Evolutionary conservation across 2,113 vertebrate species (phyloP).

Genomic region (Chaetura pelagica): DNA sequence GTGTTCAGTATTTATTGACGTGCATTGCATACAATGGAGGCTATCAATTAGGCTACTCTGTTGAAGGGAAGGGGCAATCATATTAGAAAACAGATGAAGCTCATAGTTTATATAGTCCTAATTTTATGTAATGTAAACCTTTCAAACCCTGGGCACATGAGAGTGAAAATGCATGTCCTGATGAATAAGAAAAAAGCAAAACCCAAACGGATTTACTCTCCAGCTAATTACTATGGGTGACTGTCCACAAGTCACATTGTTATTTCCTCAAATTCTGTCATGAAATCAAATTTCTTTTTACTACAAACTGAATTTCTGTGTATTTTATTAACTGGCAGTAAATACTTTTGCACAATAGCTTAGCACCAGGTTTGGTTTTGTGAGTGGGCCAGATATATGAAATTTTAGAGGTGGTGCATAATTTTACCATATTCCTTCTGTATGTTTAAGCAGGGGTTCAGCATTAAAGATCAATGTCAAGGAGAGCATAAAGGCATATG

Average conservation of each 20-base stretch:
- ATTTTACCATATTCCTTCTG: constrained; percentile 1
- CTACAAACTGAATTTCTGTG: constrained; percentile 29
- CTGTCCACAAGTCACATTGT: constrained; percentile 53
- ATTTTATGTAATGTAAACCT: constrained; percentile 85
- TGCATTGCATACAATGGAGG: constrained; percentile 78
- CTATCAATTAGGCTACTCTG: constrained; percentile 77
- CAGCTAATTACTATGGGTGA: constrained; percentile 74
- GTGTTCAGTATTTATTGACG: constrained; percentile 82
- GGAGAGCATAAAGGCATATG: constrained; percentile 42
- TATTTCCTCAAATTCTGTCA: constrained; percentile 64
- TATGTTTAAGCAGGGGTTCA: background rate
- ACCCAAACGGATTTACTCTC: constrained; percentile 77
- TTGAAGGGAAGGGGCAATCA: constrained; percentile 62
- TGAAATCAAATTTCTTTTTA: constrained; percentile 59
- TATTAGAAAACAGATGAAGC: constrained; percentile 76
- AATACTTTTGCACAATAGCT: constrained; percentile 40
- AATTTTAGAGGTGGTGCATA: constrained; percentile 26
- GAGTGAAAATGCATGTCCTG: constrained; percentile 72
- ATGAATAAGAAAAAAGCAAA: constrained; percentile 40
- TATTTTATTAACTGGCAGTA: constrained; percentile 53
- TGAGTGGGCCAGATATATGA: constrained; percentile 24
- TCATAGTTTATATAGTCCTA: constrained; percentile 77
- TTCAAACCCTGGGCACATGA: constrained; percentile 70
- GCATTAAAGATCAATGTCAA: constrained; percentile 27
- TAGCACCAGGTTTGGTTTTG: constrained; percentile 39